Evolutionary conservation across 1,140 invertebrate genomes (phyloP).

Genomic region (Pantala flavescens): DNA sequence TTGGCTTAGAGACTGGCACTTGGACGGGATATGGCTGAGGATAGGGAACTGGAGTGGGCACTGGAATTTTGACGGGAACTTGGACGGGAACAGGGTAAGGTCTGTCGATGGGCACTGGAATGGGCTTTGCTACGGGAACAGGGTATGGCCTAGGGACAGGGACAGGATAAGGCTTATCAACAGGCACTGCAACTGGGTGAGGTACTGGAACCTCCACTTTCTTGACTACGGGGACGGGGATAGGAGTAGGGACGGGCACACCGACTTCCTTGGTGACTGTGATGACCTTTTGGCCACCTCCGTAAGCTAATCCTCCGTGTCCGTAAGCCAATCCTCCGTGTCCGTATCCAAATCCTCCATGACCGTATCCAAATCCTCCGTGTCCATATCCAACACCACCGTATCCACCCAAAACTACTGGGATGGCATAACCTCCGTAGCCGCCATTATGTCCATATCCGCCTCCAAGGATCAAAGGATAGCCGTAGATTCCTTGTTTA

Average conservation of each 20-base stretch:
- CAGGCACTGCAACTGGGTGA: neutral
- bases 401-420: no score
- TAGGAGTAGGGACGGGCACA: neutral
- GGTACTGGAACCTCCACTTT: neutral
- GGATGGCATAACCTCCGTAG: no score
- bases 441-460: no score
- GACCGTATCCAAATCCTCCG: neutral
- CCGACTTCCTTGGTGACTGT: conserved; percentile 3
- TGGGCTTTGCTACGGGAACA: conserved; percentile 13
- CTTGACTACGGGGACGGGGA: neutral
- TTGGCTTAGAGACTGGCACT: no score
- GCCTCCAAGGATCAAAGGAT: no score
- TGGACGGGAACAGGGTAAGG: conserved; percentile 17
- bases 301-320: neutral
- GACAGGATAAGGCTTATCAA: conserved; percentile 1
- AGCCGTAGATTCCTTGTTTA: no score
- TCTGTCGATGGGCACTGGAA: neutral
- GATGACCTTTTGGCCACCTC: neutral
- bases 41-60: conserved; percentile 13
- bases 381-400: neutral
- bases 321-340: neutral
- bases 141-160: neutral
- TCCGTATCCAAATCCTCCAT: neutral
- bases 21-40: no score
- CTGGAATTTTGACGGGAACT: conserved; percentile 17